Conservation (phyloP, 2,113 vertebrate genomes). For the Paracanthobrama guichenoti region DNA sequence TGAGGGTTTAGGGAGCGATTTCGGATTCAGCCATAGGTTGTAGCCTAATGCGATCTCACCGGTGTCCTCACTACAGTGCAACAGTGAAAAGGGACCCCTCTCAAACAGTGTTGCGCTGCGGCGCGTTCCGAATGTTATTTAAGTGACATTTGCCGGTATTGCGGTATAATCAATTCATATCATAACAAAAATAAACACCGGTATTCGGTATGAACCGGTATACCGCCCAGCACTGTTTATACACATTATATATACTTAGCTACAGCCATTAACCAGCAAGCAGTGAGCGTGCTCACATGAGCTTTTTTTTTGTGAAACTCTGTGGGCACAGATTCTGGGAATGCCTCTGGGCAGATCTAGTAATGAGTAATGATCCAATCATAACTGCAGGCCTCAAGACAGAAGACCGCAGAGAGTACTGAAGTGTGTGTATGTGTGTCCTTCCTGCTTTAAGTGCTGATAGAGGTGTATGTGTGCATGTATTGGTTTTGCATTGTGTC, state of each 20-base stretch:
- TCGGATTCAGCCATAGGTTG: no score
- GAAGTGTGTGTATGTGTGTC: slow-evolving; percentile 22
- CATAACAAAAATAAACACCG: no score
- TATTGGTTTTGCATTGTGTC: slow-evolving; percentile 37
- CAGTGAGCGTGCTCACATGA: background rate
- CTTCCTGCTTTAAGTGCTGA: slow-evolving; percentile 7
- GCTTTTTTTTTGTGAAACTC: background rate
- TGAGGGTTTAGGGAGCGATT: no score
- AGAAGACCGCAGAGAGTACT: slow-evolving; percentile 46
- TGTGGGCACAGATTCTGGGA: slow-evolving; percentile 22
- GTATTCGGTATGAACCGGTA: no score
- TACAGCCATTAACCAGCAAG: background rate
- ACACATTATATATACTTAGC: background rate
- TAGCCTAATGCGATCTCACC: no score
- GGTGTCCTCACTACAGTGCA: no score
- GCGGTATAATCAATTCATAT: no score
- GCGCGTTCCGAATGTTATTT: no score
- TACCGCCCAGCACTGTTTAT: no score
- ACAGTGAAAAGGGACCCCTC: no score
- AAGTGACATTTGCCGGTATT: no score
- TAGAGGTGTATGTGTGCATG: slow-evolving; percentile 16
- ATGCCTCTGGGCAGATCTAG: background rate
- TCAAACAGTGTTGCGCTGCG: no score
- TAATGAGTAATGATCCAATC: slow-evolving; percentile 9
- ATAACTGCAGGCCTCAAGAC: slow-evolving; percentile 25